Evolutionary conservation across 2,888 invertebrate species (phyloP), one percentile per base, ranked within the genome.

Genomic region (Pollenia amentaria): DNA sequence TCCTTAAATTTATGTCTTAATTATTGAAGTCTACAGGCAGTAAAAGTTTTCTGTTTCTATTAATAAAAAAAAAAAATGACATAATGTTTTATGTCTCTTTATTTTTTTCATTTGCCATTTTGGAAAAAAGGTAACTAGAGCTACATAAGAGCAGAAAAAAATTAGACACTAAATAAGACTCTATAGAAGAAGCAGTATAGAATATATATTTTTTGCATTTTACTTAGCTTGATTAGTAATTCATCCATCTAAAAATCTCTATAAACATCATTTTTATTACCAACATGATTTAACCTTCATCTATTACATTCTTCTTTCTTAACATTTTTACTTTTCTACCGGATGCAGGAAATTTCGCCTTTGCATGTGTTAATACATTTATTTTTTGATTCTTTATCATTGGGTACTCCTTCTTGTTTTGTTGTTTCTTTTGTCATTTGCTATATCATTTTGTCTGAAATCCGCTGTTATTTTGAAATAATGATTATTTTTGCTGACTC

Each of bases 151-250:
- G 14, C 18, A 38, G 4, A 14, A 9, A 40, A 14, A 40, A 29
- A 29, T 29, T 29, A 29, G 29, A 29, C 3, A 29, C 6, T 29
- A 6, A 29, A 29, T 29, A 29, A 29, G 29, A 29, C 29, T 29
- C 29, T 29, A 3, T 2, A 57, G 14, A 18, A 44, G 14, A 44
- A 46, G 3, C n/a, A 16, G 14, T 46, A 9, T 44, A 9, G 12
- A 8, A 78, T 29, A 12, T 44, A 1, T 42, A 42, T 18, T 82
- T 44, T 42, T 70, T 70, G 53, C 51, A 53, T 73, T 57, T 67
- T 38, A 67, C 84, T 84, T 60, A 73, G 65, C 65, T 65, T 84
- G 73, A 84, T 84, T 79, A 84, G 73, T 73, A 77, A 78, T 67
- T 51, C 67, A 79, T 79, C 40, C 44, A 69, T 79, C 44, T 57